Percentiles rank a stretch among this genome's conserved stretches.
Conservation (phyloP, 2,888 invertebrate genomes). For the Drosophila paramelanica region DNA sequence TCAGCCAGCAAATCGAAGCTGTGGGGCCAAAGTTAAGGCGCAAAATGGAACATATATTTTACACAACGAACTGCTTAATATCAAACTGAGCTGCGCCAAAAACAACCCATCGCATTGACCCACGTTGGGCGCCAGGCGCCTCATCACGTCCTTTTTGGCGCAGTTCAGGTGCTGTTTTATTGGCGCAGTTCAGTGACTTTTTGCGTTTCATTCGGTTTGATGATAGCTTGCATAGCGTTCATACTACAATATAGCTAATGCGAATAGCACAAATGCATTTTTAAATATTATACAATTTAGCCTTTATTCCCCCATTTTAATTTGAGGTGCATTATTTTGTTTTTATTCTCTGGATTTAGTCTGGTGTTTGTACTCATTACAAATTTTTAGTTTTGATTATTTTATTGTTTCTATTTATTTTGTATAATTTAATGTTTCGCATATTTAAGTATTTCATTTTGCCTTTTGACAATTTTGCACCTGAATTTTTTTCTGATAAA, state of each 20-base stretch:
- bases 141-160: too few relatives aligned
- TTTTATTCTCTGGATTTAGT: too few relatives aligned
- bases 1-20: slow-evolving; percentile 66
- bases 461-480: too few relatives aligned
- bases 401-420: too few relatives aligned
- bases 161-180: slow-evolving; percentile 27
- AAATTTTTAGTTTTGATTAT: too few relatives aligned
- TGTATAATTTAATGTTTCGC: too few relatives aligned
- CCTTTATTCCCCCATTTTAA: too few relatives aligned
- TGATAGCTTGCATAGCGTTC: slow-evolving; percentile 6
- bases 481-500: neutral
- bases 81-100: slow-evolving; percentile 20
- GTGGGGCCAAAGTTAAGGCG: slow-evolving; percentile 42
- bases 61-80: slow-evolving; percentile 52
- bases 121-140: slow-evolving; percentile 6
- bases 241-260: neutral
- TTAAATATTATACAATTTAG: neutral
- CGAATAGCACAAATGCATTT: neutral
- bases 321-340: too few relatives aligned
- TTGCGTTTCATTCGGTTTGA: slow-evolving; percentile 23
- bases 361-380: too few relatives aligned
- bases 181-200: slow-evolving; percentile 34
- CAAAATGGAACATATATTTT: slow-evolving; percentile 61
- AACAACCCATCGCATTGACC: slow-evolving; percentile 3
- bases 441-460: too few relatives aligned